Conservation (phyloP, 2,888 invertebrate genomes). For the Melangyna quadrimaculata region DNA sequence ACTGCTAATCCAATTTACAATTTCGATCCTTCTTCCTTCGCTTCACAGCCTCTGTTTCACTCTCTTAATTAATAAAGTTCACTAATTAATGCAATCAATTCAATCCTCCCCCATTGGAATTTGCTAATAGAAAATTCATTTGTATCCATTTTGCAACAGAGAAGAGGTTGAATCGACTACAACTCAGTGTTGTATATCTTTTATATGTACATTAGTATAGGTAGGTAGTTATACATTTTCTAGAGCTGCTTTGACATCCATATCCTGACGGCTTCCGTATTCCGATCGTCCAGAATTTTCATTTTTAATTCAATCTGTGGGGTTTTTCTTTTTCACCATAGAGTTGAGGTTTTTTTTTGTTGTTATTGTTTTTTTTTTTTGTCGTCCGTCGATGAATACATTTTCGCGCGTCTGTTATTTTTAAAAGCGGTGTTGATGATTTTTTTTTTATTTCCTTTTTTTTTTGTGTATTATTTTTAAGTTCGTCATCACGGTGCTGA, state of each 20-base stretch:
- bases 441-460: conserved; percentile 7
- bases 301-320: conserved; percentile 69
- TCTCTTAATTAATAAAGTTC: conserved; percentile 68
- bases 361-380: conserved; percentile 3
- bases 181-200: conserved; percentile 2
- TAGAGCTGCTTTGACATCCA: conserved; percentile 26
- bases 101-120: conserved; percentile 54
- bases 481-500: neutral
- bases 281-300: conserved; percentile 3
- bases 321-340: conserved; percentile 30
- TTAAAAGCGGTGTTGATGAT: conserved; percentile 37
- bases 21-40: conserved; percentile 34
- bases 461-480: too few relatives aligned
- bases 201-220: too few relatives aligned
- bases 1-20: conserved; percentile 58
- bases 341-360: conserved; percentile 7
- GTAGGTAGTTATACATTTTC: conserved; percentile 24
- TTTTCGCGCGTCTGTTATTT: conserved; percentile 61
- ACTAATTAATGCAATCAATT: conserved; percentile 71
- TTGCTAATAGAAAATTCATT: conserved; percentile 67
- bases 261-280: conserved; percentile 16
- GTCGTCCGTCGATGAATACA: conserved; percentile 27
- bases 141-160: conserved; percentile 44
- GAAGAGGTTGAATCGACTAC: neutral
- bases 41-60: conserved; percentile 20